phyloP scores from a whole-genome alignment of 2,888 invertebrate genomes.

The Rhagium mordax region DNA sequence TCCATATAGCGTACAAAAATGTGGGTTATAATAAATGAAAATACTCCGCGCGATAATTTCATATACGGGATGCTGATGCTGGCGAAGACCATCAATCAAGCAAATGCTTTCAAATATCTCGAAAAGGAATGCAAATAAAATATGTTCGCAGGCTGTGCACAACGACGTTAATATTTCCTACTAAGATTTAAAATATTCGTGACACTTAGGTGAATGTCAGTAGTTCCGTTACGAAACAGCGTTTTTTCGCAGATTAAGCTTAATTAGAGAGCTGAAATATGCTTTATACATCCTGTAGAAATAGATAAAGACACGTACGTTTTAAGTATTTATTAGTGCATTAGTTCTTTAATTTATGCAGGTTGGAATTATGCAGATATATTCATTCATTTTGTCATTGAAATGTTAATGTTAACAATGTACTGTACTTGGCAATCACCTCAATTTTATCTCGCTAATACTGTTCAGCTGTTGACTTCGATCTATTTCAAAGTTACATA shows the following conservation, averaged over 20 bases:
- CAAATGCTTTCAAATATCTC: conserved; percentile 15
- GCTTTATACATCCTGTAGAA: conserved; percentile 29
- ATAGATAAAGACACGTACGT: conserved; percentile 24
- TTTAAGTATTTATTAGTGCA: conserved; percentile 33
- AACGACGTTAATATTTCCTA: conserved; percentile 32
- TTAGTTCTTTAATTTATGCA: conserved; percentile 41
- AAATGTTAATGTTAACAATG: conserved; percentile 61
- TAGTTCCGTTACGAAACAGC: conserved; percentile 30
- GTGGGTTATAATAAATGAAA: not conserved
- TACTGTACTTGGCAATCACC: conserved; percentile 63
- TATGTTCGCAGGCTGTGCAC: not conserved
- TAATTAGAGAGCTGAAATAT: conserved; percentile 27
- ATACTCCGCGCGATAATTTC: conserved; percentile 7
- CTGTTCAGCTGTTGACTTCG: conserved; percentile 44
- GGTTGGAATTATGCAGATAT: conserved; percentile 57
- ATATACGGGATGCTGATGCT: conserved; percentile 3
- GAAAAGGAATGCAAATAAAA: conserved; percentile 23
- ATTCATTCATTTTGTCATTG: conserved; percentile 62
- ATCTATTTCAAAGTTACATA: conserved; percentile 5
- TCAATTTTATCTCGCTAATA: conserved; percentile 54
- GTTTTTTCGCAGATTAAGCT: conserved; percentile 30
- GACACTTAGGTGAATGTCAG: conserved; percentile 35
- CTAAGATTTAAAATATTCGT: conserved; percentile 30
- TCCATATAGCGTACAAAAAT: not conserved
- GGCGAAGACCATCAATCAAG: conserved; percentile 18